Conservation (phyloP, 2,113 vertebrate species). For the Prionailurus viverrinus region DNA sequence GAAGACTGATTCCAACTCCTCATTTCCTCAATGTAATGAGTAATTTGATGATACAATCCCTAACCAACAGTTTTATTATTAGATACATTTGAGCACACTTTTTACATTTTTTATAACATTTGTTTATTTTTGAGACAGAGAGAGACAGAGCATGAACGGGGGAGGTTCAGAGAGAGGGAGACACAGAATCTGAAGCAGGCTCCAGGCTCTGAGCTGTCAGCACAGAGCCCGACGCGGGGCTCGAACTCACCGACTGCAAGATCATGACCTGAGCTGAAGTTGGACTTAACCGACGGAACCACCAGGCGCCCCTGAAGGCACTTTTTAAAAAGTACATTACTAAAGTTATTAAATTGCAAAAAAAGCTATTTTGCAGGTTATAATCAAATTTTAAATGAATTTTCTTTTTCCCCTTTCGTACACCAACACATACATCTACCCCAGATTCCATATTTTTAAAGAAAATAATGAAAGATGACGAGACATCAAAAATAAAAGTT, state of each 20-base stretch:
- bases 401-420: slow-evolving; percentile 33
- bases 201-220: too few relatives aligned
- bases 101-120: not conserved
- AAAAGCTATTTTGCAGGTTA: not conserved
- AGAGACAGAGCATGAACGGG: too few relatives aligned
- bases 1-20: not conserved
- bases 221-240: too few relatives aligned
- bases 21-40: not conserved
- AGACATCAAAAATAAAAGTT: not conserved
- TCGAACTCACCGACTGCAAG: too few relatives aligned
- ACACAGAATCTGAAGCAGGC: too few relatives aligned
- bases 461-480: not conserved
- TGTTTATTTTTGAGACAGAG: too few relatives aligned
- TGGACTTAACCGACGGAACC: too few relatives aligned
- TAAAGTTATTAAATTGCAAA: not conserved
- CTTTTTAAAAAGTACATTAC: not conserved
- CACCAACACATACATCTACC: not conserved
- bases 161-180: too few relatives aligned
- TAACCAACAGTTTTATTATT: not conserved
- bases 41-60: not conserved
- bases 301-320: too few relatives aligned
- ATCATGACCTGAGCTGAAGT: too few relatives aligned
- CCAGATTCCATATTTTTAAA: not conserved
- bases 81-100: not conserved
- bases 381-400: not conserved